phyloP scores from a whole-genome alignment of 2,888 invertebrate species.

The Drosophila robusta region DNA sequence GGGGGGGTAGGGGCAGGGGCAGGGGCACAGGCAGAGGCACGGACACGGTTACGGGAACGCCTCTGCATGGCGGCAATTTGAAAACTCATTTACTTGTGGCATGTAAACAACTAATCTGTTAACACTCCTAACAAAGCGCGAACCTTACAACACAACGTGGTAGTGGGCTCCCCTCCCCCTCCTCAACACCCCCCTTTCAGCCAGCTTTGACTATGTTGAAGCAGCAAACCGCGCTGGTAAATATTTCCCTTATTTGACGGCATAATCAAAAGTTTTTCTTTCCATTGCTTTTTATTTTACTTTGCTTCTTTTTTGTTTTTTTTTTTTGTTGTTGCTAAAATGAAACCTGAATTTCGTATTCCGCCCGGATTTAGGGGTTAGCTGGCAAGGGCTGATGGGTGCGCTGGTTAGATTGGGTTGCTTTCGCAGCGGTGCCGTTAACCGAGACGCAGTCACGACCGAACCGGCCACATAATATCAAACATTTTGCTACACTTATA shows the following conservation, averaged over 20 bases:
- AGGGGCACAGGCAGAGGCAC: neutral
- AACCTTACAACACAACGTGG: conserved; percentile 54
- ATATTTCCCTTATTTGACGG: conserved; percentile 70
- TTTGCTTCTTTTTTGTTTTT: neutral
- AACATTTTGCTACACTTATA: conserved; percentile 78
- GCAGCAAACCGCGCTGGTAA: conserved; percentile 64
- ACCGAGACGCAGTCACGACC: conserved; percentile 36
- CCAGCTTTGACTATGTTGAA: conserved; percentile 35
- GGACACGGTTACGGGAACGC: conserved; percentile 53
- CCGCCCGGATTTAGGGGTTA: conserved; percentile 37
- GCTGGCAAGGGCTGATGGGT: conserved; percentile 12
- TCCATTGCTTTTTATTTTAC: conserved; percentile 13
- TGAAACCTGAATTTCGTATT: conserved; percentile 65
- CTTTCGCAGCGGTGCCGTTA: conserved; percentile 25
- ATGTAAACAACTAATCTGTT: conserved; percentile 85
- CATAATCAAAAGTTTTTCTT: conserved; percentile 69
- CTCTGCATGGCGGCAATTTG: conserved; percentile 70
- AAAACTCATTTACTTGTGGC: conserved; percentile 85
- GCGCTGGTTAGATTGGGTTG: conserved; percentile 17
- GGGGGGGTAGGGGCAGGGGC: neutral
- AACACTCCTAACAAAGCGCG: conserved; percentile 79
- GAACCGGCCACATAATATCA: conserved; percentile 70
- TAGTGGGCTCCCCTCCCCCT: conserved; percentile 3
- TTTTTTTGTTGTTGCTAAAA: conserved; percentile 51
- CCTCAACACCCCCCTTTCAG: neutral